Evolutionary conservation across 2,797 vertebrate genomes (phyloP), one percentile per base, ranked within the genome.

Genomic region (Dromococcyx pavoninus): DNA sequence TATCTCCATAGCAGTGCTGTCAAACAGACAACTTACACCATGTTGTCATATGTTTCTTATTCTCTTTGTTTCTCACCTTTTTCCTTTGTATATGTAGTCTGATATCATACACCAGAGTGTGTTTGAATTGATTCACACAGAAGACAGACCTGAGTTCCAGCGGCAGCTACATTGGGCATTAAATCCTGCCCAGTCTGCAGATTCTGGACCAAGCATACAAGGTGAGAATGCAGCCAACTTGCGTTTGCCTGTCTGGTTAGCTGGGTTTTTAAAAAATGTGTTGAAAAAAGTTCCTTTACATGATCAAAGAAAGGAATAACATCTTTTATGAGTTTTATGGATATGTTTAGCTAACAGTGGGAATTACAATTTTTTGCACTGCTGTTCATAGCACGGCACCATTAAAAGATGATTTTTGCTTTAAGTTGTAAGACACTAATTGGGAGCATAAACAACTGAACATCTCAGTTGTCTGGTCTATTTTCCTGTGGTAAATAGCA

Each of bases 51-150:
- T 32, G 39, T 83, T 77, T 87, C 46, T 79, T 84, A 72, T 41
- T 61, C 37, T 75, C 1, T 1, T 60, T 86, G 9, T 69, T 91
- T 71, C 21, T 16, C 3, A 4, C 5, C 51, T n/a, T 70, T 75
- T 90, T 61, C 66, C 28, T 93, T 91, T 94, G 75, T 92, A 13
- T 48, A 28, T 11, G 0, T 86, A 99, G 98, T 98, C 98, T 60
- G 98, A 99, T 94, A 97, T 99, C 81, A 98, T 99, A 96, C 98
- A 99, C 93, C 98, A 99, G 97, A 98, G 98, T 57, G 98, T 98
- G 10, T 98, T 98, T 94, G 98, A 98, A 93, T 96, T 98, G 75
- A 98, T 99, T 94, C 98, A 99, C 51, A 98, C 98, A 6, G 98
- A 99, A 95, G 98, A 99, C 91, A 97, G 98, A 69, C 96, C 96